These are phyloP conservation scores for Lagenorhynchus albirostris DNA, from an alignment of 2,113 vertebrate species.

Conservation along the genomic window DNA sequence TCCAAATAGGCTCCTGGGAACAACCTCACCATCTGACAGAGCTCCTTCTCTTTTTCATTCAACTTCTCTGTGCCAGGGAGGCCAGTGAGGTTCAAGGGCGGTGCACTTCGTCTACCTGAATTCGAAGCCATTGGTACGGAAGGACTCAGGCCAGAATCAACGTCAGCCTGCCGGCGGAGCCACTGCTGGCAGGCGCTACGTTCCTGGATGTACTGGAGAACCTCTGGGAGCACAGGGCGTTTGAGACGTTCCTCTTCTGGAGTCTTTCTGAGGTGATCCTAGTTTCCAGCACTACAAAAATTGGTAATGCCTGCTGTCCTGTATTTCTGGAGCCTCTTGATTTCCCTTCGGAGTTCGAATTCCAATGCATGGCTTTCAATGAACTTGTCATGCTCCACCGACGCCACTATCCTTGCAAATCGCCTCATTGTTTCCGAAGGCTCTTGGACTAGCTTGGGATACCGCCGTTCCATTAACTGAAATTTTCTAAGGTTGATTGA, in stretches of 20 bases:
- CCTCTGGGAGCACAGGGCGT: conserved; percentile 94
- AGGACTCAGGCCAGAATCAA: conserved; percentile 95
- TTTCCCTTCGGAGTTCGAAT: conserved; percentile 95
- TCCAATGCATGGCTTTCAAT: conserved; percentile 97
- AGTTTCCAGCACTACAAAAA: conserved; percentile 95
- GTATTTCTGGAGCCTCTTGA: conserved; percentile 95
- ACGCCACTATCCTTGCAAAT: conserved; percentile 93
- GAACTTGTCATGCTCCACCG: conserved; percentile 95
- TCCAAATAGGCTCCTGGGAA: conserved; percentile 98
- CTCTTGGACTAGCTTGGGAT: conserved; percentile 96
- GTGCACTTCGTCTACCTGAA: conserved; percentile 93
- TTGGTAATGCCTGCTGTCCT: conserved; percentile 94
- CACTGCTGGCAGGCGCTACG: conserved; percentile 96
- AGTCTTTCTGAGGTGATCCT: conserved; percentile 90
- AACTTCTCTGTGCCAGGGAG: conserved; percentile 98
- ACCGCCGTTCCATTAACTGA: conserved; percentile 90
- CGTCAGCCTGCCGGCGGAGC: conserved; percentile 96
- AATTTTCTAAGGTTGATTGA: too few species aligned
- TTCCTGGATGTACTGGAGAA: conserved; percentile 98
- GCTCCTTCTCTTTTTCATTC: conserved; percentile 97
- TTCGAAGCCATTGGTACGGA: conserved; percentile 89
- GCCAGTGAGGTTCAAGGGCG: conserved; percentile 95
- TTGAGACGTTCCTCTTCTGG: conserved; percentile 94
- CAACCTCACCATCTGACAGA: conserved; percentile 97
- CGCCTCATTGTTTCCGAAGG: conserved; percentile 94